Base-by-base conservation (phyloP, 1,140 invertebrate genomes). In the Hyposmocoma kahamanoa region DNA sequence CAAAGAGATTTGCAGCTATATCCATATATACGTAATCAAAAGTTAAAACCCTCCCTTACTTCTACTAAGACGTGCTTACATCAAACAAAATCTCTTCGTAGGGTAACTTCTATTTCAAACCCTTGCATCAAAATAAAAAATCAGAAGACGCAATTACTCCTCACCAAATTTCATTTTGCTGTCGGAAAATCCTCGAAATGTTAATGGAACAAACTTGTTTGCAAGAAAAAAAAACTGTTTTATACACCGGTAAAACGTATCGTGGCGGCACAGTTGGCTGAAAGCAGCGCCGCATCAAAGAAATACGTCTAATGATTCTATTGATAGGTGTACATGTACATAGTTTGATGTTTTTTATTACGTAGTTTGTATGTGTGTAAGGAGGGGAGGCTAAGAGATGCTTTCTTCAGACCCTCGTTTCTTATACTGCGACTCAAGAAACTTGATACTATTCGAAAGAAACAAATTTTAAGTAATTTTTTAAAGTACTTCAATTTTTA, bases 231-330 rank as follows among this genome's bases (percentile, higher is more conserved):
- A 45, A 36, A 41, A 21, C 36, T 51, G 45, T 21, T n/a, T 34
- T 28, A 55, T 42, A 10, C 15, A 18, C 56, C 38, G 53, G 59
- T 51, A 59, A 50, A 42, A 36, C 48, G 59, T 60, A 65, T 58
- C 53, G 52, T 39, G 56, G 55, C 9, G 42, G 53, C 59, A 57
- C 62, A 42, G 47, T 43, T 62, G 60, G 72, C 74, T 81, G 80
- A 84, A 82, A 82, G 78, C 77, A 59, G 61, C 62, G 71, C 56
- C 58, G 69, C 74, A 69, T 84, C 76, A 84, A 82, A 84, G 80
- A 84, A 84, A 82, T 78, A 70, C 72, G 62, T 84, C 78, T 84
- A 82, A 84, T 82, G 80, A 84, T 71, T 79, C 68, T 82, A 84
- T 84, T 80, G 78, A 78, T 84, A 77, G 73, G 71, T 72, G 59